Conservation (phyloP, 2,797 vertebrate species). For the Lutjanus argentimaculatus region DNA sequence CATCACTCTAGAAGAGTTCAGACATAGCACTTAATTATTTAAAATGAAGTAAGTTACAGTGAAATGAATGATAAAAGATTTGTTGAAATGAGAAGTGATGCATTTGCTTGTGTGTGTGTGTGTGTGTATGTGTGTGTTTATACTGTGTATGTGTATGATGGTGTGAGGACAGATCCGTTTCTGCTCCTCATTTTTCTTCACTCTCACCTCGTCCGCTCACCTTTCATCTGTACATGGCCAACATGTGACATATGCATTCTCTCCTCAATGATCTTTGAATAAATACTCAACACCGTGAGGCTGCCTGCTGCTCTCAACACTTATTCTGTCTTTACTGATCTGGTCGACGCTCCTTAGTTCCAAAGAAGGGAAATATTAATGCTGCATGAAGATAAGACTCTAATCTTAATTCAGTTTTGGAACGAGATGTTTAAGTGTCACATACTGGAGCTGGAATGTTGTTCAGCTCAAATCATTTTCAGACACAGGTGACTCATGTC, state of each 20-base stretch:
- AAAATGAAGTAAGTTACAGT: constrained; percentile 51
- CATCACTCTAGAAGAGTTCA: constrained; percentile 8
- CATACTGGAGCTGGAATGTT: too few relatives aligned
- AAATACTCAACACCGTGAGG: constrained; percentile 58
- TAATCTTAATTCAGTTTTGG: not conserved
- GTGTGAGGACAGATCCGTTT: not conserved
- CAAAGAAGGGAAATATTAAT: too few relatives aligned
- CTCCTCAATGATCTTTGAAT: constrained; percentile 70
- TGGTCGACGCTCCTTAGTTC: too few relatives aligned
- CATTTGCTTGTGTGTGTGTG: constrained; percentile 23
- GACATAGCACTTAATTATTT: constrained; percentile 70
- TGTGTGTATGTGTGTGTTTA: constrained; percentile 32
- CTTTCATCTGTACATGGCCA: constrained; percentile 61
- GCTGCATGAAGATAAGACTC: too few relatives aligned
- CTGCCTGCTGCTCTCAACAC: not conserved
- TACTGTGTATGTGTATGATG: constrained; percentile 28
- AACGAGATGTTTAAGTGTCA: too few relatives aligned
- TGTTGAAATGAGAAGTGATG: constrained; percentile 14
- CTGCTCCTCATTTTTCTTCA: constrained; percentile 2
- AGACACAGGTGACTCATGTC: too few relatives aligned
- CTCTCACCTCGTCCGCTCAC: constrained; percentile 23
- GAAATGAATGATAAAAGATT: constrained; percentile 35
- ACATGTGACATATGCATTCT: constrained; percentile 56
- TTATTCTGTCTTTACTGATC: not conserved
- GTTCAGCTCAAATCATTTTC: too few relatives aligned